Base-by-base conservation (phyloP, 1,140 invertebrate species). In the Stegodyphus dumicola region DNA sequence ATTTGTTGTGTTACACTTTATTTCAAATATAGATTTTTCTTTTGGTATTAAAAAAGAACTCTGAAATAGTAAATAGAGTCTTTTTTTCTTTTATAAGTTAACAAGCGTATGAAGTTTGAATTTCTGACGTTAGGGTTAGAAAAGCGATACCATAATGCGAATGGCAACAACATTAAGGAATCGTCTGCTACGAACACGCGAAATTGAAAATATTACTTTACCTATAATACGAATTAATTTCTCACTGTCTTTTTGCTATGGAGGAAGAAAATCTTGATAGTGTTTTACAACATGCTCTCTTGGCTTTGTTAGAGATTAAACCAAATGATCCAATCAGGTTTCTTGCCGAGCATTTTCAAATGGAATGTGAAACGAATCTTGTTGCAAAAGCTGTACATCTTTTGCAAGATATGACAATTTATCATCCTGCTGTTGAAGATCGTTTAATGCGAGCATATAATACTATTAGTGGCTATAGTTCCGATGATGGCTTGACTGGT, bases 271-370 rank as follows among this genome's bases (percentile, higher is more conserved):
- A 48, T 18, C 2, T 87, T 15, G 78, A 87, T 65, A 53, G 10
- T 52, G 75, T 71, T 33, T 48, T 87, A n/a, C 86, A 87, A 17
- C 56, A 51, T 54, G 78, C 86, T 10, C n/a, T 87, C 11, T 83
- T 83, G 48, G 53, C 79, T 18, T 66, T 87, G 17, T 52, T 87
- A n/a, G 86, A 87, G 17, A 17, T 77, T 15, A 87, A 87, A 77
- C 86, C 86, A 5, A 83, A 87, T 56, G 79, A 87, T 71, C 86
- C 86, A 7, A 87, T 87, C 48, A 77, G 77, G 65, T 87, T 87
- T 66, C 56, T 87, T 15, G 79, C 79, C 4, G 54, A 56, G 54
- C 86, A 87, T 73, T 87, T 83, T 49, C 86, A 87, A 65, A 87
- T 77, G 79, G 86, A 87, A 74, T 81, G 86, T 18, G 86, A 87